phyloP scores from a whole-genome alignment of 2,888 invertebrate genomes.

The Campopleginae sp. region DNA sequence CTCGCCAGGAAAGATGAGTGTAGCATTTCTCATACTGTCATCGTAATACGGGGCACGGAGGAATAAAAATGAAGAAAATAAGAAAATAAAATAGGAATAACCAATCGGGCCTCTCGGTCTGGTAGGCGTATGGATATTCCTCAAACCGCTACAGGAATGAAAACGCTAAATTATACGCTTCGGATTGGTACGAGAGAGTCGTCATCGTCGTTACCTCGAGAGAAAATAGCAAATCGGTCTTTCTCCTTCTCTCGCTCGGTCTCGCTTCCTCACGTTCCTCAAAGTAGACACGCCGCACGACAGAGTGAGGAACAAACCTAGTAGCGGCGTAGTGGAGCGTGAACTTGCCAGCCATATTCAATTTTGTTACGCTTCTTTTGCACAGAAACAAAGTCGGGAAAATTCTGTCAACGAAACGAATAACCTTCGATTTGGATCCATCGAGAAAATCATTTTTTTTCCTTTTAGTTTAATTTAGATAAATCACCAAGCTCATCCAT shows the following conservation, averaged over 20 bases:
- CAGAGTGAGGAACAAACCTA: constrained; percentile 45
- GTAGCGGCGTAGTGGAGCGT: constrained; percentile 75
- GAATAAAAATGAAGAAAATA: constrained; percentile 44
- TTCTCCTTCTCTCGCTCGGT: constrained; percentile 33
- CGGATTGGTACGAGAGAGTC: constrained; percentile 68
- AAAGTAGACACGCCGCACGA: constrained; percentile 47
- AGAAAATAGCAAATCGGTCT: constrained; percentile 78
- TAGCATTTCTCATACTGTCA: constrained; percentile 81
- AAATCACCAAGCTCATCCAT: not conserved
- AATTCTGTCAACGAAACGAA: not conserved
- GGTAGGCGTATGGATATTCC: constrained; percentile 62
- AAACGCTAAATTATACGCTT: constrained; percentile 76
- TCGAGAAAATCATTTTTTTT: not conserved
- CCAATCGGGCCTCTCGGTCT: constrained; percentile 68
- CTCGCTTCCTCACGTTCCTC: not conserved
- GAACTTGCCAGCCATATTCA: constrained; percentile 44
- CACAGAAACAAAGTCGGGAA: not conserved
- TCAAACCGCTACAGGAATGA: constrained; percentile 58
- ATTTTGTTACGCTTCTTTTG: constrained; percentile 37
- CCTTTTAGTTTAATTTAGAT: not conserved
- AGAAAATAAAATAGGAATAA: constrained; percentile 59
- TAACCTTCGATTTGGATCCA: too few species aligned
- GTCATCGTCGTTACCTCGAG: constrained; percentile 56
- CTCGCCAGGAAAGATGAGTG: constrained; percentile 82
- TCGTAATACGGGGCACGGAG: constrained; percentile 75